Evolutionary conservation across 2,888 invertebrate genomes (phyloP), one percentile per base, ranked within the genome.

Genomic region (Drosophila fungiperda): DNA sequence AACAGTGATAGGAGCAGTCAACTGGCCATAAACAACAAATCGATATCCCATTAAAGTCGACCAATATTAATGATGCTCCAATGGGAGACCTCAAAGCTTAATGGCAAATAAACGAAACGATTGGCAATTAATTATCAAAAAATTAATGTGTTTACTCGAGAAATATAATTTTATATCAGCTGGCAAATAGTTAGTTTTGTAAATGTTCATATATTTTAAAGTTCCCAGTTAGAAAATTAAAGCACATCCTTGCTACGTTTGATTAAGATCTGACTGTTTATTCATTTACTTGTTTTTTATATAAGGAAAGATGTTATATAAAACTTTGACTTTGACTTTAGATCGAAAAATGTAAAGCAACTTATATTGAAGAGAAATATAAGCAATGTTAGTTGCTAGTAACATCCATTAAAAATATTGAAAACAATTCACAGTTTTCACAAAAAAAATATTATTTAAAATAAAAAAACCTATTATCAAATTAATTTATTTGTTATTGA

Each of bases 11-110:
- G 38, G 20, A 53, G 57, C 61, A 76, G 23, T 55, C 64, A 73
- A 66, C 68, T 67, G 64, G 64, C 40, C 65, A 80, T 72, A 73
- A 80, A 62, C 80, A 79, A 79, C 72, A 88, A 82, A 89, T 90
- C 87, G 84, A 90, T 89, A 87, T 69, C 54, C 73, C 71, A 79
- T 78, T 80, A 74, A 84, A 72, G 59, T 63, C 71, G 48, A 59
- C 65, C 82, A 74, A 72, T 63, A 82, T 73, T 80, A 80, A 82
- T 79, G 72, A 73, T 72, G 42, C 32, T 55, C 38, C 64, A 23
- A 32, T 12, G 6, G 32, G 8, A 40, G 29, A 48, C n/a, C 35
- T 2, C 26, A 15, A 26, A 40, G 20, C 55, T 62, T 73, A 48
- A 53, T 55, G 49, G 59, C n/a, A 40, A 40, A 38, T 12, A 35